Base-by-base conservation (phyloP, 2,888 invertebrate genomes). In the Mimumesa dahlbomi region DNA sequence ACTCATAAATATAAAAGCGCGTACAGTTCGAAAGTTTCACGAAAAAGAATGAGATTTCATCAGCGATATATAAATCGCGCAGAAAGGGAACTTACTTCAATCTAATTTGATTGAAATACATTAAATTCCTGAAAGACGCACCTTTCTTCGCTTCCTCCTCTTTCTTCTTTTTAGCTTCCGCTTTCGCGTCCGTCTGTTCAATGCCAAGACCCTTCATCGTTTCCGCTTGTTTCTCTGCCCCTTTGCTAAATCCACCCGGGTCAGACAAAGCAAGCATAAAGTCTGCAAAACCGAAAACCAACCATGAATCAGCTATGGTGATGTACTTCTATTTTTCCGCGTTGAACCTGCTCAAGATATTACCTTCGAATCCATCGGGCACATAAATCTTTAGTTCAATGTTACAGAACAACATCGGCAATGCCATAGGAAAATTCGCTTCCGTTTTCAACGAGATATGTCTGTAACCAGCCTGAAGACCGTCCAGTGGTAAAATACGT, bases 251-350 rank as follows among this genome's bases (percentile, higher is more conserved):
- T 42, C 95, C 97, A 58, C 97, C 92, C 0, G 99, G 99, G 91
- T 98, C 98, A 13, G 98, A 98, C 75, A 99, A 90, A 31, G 98
- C 97, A 59, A 98, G 98, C 95, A 99, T 99, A 90, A 99, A 97
- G 89, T 98, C 98, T 95, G 89, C 31, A 81, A 82, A 40, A 13
- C 25, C 25, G 25, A 25, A 25, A 5, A 7, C 4, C 3, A 25
- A 25, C 3, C 25, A 3, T 7, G 7, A 25, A 25, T 25, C 25
- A 7, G 25, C 25, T 7, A 62, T 40, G 71, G 18, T 18, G 14
- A 14, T 58, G 38, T 18, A 61, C 48, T 68, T 61, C 71, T 70
- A 62, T 56, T 65, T 72, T 54, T 31, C 54, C 21, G 14, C 53
- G 49, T 6, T 40, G 19, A 45, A 45, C 72, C 85, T 19, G 59